A percentile compares a stretch with the other conserved stretches of the same genome.
These are phyloP conservation scores for Pseudomyrmex cubaensis DNA, from an alignment of 1,140 invertebrate species.

Conservation along the genomic window DNA sequence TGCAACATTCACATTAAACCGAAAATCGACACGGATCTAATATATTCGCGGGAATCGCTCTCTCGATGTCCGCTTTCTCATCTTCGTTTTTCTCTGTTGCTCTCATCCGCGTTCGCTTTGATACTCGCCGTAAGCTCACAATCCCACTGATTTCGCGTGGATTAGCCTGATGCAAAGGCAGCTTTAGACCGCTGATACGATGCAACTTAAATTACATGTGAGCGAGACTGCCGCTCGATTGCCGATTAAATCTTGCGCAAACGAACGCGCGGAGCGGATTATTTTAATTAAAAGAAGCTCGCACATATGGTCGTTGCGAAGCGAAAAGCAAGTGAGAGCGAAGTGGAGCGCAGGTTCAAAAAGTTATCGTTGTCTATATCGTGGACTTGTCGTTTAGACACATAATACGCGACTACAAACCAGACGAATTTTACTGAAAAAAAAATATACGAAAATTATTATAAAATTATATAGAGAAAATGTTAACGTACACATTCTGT, in stretches of 20 bases:
- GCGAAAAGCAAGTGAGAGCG: not conserved
- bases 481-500: no score
- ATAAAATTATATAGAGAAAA: no score
- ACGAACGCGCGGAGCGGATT: constrained; percentile 60
- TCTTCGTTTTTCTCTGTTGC: not conserved
- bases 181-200: constrained; percentile 60
- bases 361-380: no score
- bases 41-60: constrained; percentile 30
- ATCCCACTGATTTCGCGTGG: constrained; percentile 70
- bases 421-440: no score
- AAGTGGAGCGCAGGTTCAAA: no score
- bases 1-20: not conserved
- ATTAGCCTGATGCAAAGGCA: constrained; percentile 72
- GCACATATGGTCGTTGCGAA: constrained; percentile 1
- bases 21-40: constrained; percentile 35
- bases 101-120: constrained; percentile 36
- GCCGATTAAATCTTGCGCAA: constrained; percentile 73
- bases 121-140: constrained; percentile 71
- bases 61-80: constrained; percentile 1
- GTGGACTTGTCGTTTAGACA: no score
- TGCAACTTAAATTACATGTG: constrained; percentile 76
- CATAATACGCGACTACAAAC: no score
- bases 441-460: no score
- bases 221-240: constrained; percentile 64
- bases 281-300: constrained; percentile 74